Conservation (phyloP, 2,888 invertebrate species). For the Philopedon plagiatum region DNA sequence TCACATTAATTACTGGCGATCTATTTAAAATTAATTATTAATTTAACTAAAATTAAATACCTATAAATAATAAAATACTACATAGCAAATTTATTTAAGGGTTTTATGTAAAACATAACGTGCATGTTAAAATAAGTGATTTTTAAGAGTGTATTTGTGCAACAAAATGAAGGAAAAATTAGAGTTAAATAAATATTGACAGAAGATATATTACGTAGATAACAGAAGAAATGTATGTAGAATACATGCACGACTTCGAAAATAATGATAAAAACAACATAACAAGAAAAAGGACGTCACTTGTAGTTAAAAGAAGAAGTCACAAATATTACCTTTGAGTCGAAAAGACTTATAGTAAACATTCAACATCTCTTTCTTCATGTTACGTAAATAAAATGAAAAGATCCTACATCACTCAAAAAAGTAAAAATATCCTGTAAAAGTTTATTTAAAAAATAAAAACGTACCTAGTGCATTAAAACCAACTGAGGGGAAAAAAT, state of each 20-base stretch:
- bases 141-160: too few species aligned
- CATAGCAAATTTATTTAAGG: neutral
- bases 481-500: too few species aligned
- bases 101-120: neutral
- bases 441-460: neutral
- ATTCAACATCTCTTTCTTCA: neutral
- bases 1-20: conserved; percentile 15
- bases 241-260: conserved; percentile 18
- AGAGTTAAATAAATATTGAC: neutral
- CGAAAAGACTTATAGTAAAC: neutral
- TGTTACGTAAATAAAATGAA: conserved; percentile 3
- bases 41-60: neutral
- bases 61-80: neutral
- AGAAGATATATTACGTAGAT: neutral
- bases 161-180: neutral
- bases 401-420: conserved; percentile 11
- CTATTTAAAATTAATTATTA: conserved; percentile 20
- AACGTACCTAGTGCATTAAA: too few species aligned
- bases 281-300: conserved; percentile 19
- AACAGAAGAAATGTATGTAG: neutral
- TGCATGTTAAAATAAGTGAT: neutral
- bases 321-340: conserved; percentile 9
- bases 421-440: conserved; percentile 18
- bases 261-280: conserved; percentile 3
- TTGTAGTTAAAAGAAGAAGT: conserved; percentile 20